Evolutionary conservation across 2,797 vertebrate genomes (phyloP).

Genomic region (Oreochromis mossambicus): DNA sequence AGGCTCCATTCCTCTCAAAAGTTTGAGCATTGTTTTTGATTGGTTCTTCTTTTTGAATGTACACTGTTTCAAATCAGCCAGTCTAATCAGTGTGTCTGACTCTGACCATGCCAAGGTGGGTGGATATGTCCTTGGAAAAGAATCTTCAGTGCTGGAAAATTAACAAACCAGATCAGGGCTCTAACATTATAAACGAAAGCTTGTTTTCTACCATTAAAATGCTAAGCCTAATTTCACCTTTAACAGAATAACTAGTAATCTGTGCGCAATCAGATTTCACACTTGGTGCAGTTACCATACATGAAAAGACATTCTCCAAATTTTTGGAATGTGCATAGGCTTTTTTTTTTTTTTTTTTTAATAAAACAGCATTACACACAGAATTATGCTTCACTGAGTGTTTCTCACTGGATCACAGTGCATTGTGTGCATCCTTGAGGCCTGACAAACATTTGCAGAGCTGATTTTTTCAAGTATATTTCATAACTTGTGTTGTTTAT

Average conservation of each 20-base stretch:
- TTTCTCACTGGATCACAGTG: not conserved
- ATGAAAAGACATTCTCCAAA: no score
- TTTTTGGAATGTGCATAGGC: not conserved
- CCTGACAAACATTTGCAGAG: not conserved
- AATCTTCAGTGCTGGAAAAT: not conserved
- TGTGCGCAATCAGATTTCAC: not conserved
- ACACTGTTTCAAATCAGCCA: not conserved
- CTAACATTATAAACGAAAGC: not conserved
- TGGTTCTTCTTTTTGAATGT: not conserved
- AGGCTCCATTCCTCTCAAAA: not conserved
- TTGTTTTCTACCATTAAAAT: not conserved
- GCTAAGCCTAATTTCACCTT: not conserved
- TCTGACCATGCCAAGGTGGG: not conserved
- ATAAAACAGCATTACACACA: not conserved
- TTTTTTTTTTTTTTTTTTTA: not conserved
- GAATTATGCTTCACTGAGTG: not conserved
- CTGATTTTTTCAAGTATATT: not conserved
- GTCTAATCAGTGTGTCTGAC: not conserved
- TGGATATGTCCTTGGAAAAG: not conserved
- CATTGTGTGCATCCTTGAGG: not conserved
- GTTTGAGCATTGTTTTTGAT: not conserved
- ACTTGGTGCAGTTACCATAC: not conserved
- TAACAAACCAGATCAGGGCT: not conserved
- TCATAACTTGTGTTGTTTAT: not conserved
- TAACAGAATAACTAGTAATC: not conserved